Base-by-base conservation (phyloP, 1,140 invertebrate genomes). In the Drosophila prosaltans region DNA sequence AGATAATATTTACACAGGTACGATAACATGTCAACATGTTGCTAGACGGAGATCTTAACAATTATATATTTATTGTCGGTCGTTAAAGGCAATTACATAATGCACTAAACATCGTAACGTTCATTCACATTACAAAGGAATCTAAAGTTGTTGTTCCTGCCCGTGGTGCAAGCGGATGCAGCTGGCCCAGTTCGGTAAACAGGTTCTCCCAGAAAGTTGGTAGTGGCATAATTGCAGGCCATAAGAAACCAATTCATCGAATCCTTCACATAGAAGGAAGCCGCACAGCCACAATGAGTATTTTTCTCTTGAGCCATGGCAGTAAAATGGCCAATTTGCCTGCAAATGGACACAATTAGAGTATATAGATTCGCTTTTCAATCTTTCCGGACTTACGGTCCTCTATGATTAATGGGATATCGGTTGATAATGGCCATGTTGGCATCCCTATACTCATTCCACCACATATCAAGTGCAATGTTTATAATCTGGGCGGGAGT, bases 261-360 rank as follows among this genome's bases (percentile, higher is more conserved):
- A 21, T 24, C n/a, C 4, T 21, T 2, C 4, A 45, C 16, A 51
- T 65, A 81, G 9, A 2, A 36, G n/a, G 69, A 60, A 3, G 68
- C 75, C 26, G 78, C 80, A 30, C 89, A 91, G 45, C 85, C 89
- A 1, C 75, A 40, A 16, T 72, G 70, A 30, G 57, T 54, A 61
- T 86, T 83, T 3, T 40, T 24, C 54, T 81, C 69, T 39, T 69
- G 74, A 2, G 74, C 69, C 80, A 90, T 81, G 7, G 26, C 72
- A 7, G 72, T 69, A 16, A 81, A 81, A 54, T 75, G 76, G 2
- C 72, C 72, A 43, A 81, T 81, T 57, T 16, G 7, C 0, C 78
- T 80, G 30, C 3, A 36, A 36, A 36, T 4, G 3, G 32, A 7
- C 6, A 36, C 6, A 36, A 6, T 3, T 30, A 48, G 16, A 10